Percentiles rank a stretch among this genome's conserved stretches.
Evolutionary conservation across 2,113 vertebrate species (phyloP).

Genomic region (Oxyura jamaicensis): DNA sequence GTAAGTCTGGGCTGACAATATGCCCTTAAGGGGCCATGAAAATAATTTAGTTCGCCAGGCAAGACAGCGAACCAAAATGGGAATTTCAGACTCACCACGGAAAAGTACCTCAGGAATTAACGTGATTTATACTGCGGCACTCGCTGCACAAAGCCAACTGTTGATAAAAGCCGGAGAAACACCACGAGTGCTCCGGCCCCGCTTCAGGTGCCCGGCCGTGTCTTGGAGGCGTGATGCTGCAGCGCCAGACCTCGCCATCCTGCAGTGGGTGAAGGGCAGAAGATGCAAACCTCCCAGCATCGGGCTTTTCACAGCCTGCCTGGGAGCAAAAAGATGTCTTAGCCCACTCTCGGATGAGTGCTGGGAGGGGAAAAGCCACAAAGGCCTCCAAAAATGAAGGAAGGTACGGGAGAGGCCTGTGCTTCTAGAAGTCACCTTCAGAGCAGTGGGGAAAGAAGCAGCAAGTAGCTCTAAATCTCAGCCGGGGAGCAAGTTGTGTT

Average conservation of each 20-base stretch:
- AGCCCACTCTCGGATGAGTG: neutral
- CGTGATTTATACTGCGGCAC: constrained; percentile 63
- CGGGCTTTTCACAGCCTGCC: neutral
- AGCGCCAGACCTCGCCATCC: too few relatives aligned
- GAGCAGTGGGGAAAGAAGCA: constrained; percentile 25
- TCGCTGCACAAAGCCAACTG: constrained; percentile 24
- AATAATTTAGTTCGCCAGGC: constrained; percentile 62
- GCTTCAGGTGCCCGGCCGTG: neutral
- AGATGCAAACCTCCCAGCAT: neutral
- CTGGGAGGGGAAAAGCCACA: neutral
- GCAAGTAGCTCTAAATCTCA: constrained; percentile 43
- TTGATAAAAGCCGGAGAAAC: neutral
- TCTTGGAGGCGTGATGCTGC: too few relatives aligned
- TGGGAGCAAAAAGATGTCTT: neutral
- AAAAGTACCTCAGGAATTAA: constrained; percentile 65
- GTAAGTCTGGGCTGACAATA: constrained; percentile 68
- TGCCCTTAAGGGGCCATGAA: constrained; percentile 72
- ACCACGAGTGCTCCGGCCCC: too few relatives aligned
- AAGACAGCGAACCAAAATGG: constrained; percentile 59
- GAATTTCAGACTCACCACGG: constrained; percentile 59
- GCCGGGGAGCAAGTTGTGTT: constrained; percentile 56
- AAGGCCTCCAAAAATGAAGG: neutral
- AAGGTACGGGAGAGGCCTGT: neutral
- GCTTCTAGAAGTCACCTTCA: constrained; percentile 55
- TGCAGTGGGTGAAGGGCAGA: too few relatives aligned